phyloP scores from a whole-genome alignment of 2,113 vertebrate genomes.

The Riparia riparia region DNA sequence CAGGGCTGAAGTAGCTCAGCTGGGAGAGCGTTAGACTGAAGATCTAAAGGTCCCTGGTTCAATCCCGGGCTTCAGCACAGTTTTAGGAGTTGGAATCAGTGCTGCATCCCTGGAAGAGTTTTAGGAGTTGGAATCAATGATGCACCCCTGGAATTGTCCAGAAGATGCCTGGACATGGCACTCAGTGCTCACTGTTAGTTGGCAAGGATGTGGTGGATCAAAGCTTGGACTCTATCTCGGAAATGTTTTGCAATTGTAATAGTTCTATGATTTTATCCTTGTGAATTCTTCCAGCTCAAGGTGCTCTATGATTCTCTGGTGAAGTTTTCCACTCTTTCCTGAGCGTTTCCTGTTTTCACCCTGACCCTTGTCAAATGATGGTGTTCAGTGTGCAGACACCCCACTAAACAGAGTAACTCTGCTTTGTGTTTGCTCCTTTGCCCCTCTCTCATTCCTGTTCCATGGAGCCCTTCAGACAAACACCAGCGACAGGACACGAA shows the following conservation, averaged over 20 bases:
- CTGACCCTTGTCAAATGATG: not conserved
- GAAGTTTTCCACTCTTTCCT: not conserved
- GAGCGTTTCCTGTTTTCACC: not conserved
- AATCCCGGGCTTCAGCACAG: not conserved
- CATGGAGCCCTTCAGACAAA: not conserved
- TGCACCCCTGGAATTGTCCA: not conserved
- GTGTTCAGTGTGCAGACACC: accelerated
- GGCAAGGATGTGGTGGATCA: not conserved
- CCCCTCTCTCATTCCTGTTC: not conserved
- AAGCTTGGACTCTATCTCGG: not conserved
- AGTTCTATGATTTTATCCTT: not conserved
- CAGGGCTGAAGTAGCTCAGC: not conserved
- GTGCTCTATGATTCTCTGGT: too few relatives aligned
- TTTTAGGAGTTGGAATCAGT: not conserved
- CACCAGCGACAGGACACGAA: not conserved
- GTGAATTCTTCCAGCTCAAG: not conserved
- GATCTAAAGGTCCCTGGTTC: conserved; percentile 4
- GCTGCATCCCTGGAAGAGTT: not conserved
- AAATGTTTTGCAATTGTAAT: not conserved
- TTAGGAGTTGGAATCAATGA: not conserved
- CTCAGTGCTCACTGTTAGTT: not conserved
- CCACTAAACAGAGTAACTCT: not conserved
- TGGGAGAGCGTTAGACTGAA: not conserved
- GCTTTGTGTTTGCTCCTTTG: not conserved
- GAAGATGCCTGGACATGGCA: not conserved